Conservation (phyloP, 92 coral and sea anemone species). For the Paragorgia papillata region DNA sequence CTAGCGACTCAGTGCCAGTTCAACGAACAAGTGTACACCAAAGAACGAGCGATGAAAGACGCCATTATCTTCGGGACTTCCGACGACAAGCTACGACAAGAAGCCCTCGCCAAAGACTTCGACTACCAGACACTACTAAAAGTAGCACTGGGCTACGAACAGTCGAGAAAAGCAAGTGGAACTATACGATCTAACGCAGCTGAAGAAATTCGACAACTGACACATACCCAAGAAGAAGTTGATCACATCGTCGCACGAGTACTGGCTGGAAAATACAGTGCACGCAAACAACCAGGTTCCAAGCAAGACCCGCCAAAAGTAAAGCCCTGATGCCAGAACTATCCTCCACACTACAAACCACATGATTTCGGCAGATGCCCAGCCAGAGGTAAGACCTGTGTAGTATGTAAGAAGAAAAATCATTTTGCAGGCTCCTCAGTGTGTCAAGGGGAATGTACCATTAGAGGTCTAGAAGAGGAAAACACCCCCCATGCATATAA, state of each 20-base stretch:
- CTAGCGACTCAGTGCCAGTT: slow-evolving; percentile 38
- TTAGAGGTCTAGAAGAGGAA: not conserved
- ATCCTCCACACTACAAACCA: slow-evolving; percentile 19
- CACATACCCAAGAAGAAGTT: slow-evolving; percentile 9
- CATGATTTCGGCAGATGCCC: slow-evolving; percentile 1
- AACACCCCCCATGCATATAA: not conserved
- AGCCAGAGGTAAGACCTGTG: slow-evolving; percentile 18
- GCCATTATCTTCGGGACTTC: slow-evolving; percentile 28
- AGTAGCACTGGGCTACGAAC: too few species aligned
- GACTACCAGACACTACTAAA: too few species aligned
- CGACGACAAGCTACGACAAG: slow-evolving; percentile 20
- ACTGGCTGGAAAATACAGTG: slow-evolving; percentile 25
- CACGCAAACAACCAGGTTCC: not conserved
- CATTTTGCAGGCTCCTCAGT: slow-evolving; percentile 24
- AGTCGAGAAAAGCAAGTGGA: slow-evolving; percentile 27
- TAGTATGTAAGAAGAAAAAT: slow-evolving; percentile 8
- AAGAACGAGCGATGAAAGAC: slow-evolving; percentile 35
- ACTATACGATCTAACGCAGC: not conserved
- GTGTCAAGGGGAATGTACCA: not conserved
- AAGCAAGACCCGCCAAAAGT: not conserved
- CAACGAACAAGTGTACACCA: slow-evolving; percentile 14
- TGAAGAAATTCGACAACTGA: not conserved
- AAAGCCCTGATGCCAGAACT: slow-evolving; percentile 12
- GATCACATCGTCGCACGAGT: slow-evolving; percentile 33
- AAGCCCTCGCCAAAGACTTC: too few species aligned